These are phyloP conservation scores for Sylvilagus floridanus DNA, from an alignment of 2,797 vertebrate genomes.

Conservation along the genomic window DNA sequence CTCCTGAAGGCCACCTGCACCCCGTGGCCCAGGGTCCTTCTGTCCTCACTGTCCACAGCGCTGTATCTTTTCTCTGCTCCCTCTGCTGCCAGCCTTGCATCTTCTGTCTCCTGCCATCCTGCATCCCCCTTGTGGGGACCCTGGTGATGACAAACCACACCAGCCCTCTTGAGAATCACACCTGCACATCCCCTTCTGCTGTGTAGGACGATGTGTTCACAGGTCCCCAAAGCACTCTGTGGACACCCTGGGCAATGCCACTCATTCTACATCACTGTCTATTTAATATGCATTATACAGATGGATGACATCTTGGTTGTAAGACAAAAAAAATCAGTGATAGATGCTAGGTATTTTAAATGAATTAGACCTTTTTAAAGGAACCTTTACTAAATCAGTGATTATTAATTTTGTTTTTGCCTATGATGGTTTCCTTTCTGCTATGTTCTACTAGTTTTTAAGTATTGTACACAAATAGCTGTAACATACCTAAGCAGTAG, in stretches of 20 bases:
- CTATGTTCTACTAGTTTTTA: not conserved
- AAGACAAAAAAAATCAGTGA: not conserved
- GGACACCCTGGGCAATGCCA: too few species aligned
- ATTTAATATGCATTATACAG: not conserved
- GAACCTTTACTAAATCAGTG: not conserved
- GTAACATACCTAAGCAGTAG: not conserved
- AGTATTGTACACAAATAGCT: not conserved
- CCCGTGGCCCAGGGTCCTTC: not conserved
- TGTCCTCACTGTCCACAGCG: not conserved
- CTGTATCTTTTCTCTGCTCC: not conserved
- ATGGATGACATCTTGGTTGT: not conserved
- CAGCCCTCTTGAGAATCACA: not conserved
- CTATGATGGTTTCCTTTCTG: not conserved
- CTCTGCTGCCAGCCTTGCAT: not conserved
- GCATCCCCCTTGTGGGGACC: not conserved
- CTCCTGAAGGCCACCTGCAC: not conserved
- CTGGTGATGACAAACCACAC: not conserved
- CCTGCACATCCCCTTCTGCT: not conserved
- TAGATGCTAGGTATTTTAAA: not conserved
- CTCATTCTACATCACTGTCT: not conserved
- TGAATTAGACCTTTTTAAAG: not conserved
- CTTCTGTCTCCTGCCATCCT: not conserved
- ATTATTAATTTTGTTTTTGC: not conserved
- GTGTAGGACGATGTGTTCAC: not conserved
- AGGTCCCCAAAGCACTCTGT: not conserved